phyloP scores from a whole-genome alignment of 2,113 vertebrate species.

The Anas platyrhynchos region DNA sequence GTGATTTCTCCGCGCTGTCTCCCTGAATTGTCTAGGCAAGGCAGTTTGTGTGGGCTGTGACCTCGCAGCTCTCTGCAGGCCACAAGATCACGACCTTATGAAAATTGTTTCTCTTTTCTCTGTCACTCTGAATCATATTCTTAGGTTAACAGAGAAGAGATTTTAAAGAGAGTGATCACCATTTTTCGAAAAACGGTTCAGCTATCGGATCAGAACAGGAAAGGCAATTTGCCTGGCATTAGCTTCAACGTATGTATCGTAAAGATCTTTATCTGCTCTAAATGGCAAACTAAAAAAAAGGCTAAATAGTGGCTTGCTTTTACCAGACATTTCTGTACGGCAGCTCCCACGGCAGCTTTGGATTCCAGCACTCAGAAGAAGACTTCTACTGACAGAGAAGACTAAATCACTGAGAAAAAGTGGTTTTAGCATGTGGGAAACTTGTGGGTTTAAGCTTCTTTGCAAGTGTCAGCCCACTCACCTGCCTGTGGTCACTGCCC shows the following conservation, averaged over 20 bases:
- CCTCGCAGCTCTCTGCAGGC: constrained; percentile 61
- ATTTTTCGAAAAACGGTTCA: not conserved
- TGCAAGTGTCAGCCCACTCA: not conserved
- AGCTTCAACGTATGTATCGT: not conserved
- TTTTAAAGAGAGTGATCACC: not conserved
- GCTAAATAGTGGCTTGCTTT: not conserved
- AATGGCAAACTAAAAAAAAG: not conserved
- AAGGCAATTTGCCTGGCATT: not conserved
- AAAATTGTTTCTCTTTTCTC: not conserved
- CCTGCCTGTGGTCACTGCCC: too few species aligned
- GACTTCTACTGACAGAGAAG: not conserved
- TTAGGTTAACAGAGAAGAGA: not conserved
- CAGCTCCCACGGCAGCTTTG: not conserved
- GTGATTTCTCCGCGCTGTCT: constrained; percentile 64
- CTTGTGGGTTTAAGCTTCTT: not conserved
- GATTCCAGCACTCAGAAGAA: not conserved
- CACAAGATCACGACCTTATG: constrained; percentile 72
- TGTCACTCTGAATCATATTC: not conserved
- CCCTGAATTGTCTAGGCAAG: constrained; percentile 42
- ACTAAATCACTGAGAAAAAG: not conserved
- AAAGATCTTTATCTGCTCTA: not conserved
- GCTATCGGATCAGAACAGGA: not conserved
- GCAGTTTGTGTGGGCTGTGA: constrained; percentile 64
- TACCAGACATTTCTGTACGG: not conserved
- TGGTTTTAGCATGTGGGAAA: not conserved